These are phyloP conservation scores for Choreutis nemorana DNA, from an alignment of 2,888 invertebrate genomes.

Conservation along the genomic window DNA sequence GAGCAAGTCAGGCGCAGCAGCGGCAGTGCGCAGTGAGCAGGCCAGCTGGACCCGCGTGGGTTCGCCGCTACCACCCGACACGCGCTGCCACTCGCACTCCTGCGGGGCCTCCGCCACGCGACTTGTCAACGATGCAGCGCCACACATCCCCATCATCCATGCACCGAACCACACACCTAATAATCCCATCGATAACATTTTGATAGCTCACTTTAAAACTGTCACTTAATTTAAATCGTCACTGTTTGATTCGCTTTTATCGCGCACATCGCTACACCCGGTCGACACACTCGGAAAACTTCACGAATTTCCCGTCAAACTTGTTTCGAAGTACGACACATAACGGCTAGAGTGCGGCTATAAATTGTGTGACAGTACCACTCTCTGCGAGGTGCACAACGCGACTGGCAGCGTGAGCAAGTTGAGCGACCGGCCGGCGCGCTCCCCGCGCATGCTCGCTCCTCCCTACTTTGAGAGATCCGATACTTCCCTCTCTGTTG, in stretches of 20 bases:
- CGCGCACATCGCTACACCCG: slow-evolving; percentile 55
- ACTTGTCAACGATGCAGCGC: slow-evolving; percentile 54
- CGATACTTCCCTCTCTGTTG: slow-evolving; percentile 38
- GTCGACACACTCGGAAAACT: slow-evolving; percentile 55
- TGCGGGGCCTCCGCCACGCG: slow-evolving; percentile 71
- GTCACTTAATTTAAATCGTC: slow-evolving; percentile 58
- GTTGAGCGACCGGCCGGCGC: slow-evolving; percentile 53
- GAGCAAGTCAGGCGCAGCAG: slow-evolving; percentile 71
- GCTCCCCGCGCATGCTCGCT: slow-evolving; percentile 51
- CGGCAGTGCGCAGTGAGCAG: slow-evolving; percentile 72
- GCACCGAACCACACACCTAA: slow-evolving; percentile 43
- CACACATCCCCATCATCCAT: slow-evolving; percentile 40
- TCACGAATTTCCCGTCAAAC: slow-evolving; percentile 64
- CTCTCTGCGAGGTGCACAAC: slow-evolving; percentile 33
- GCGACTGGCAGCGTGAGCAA: slow-evolving; percentile 43
- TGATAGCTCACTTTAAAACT: slow-evolving; percentile 54
- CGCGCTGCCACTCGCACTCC: slow-evolving; percentile 77
- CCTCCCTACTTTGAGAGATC: slow-evolving; percentile 52
- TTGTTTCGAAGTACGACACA: slow-evolving; percentile 61
- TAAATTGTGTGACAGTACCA: slow-evolving; percentile 24
- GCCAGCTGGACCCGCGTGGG: slow-evolving; percentile 67
- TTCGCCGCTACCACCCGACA: slow-evolving; percentile 61
- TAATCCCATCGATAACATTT: slow-evolving; percentile 57
- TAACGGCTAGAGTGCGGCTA: slow-evolving; percentile 45
- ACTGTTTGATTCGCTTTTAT: slow-evolving; percentile 41